Evolutionary conservation across 2,888 invertebrate species (phyloP).

Genomic region (Trichopoda pennipes): DNA sequence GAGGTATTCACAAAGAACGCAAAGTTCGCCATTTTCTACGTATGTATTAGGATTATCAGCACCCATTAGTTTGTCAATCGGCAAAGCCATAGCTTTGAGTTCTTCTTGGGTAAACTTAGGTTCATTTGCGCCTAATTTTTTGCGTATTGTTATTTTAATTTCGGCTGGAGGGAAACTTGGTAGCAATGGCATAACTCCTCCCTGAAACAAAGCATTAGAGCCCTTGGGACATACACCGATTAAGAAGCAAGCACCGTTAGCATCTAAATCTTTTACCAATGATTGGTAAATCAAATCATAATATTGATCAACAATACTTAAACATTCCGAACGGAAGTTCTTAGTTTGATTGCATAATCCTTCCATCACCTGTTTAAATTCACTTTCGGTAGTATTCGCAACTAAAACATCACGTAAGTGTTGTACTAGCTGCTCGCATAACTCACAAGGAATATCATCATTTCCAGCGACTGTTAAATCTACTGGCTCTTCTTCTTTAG

Average conservation of each 20-base stretch:
- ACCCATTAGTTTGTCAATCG: conserved; percentile 82
- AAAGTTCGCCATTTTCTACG: conserved; percentile 82
- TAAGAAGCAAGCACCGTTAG: conserved; percentile 86
- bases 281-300: conserved; percentile 87
- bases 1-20: conserved; percentile 91
- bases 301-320: conserved; percentile 89
- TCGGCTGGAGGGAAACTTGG: conserved; percentile 82
- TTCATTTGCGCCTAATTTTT: conserved; percentile 76
- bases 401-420: conserved; percentile 90
- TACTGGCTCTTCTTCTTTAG: conserved; percentile 83
- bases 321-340: conserved; percentile 88
- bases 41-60: conserved; percentile 76
- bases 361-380: conserved; percentile 89
- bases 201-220: conserved; percentile 52
- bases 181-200: conserved; percentile 84
- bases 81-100: conserved; percentile 81
- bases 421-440: conserved; percentile 90
- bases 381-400: conserved; percentile 91
- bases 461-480: conserved; percentile 80
- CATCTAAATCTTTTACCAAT: conserved; percentile 86
- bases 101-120: conserved; percentile 77
- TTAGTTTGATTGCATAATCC: conserved; percentile 91
- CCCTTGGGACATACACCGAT: conserved; percentile 82
- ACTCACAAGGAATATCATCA: conserved; percentile 89
- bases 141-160: conserved; percentile 76